phyloP scores from a whole-genome alignment of 2,113 vertebrate genomes.

The Pseudorasbora parva region DNA sequence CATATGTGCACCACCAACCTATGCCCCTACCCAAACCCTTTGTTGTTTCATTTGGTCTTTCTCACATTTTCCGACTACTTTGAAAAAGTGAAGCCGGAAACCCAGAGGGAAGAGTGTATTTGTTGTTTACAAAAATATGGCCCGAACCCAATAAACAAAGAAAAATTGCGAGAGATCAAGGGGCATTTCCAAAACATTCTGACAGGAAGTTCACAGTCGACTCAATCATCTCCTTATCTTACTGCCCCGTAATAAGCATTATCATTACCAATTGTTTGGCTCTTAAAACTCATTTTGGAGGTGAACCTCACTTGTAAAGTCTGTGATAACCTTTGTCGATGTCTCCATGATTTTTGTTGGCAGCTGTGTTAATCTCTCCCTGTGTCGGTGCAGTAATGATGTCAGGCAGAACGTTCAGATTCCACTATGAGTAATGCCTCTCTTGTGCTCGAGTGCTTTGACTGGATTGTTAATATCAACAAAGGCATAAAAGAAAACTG shows the following conservation, averaged over 20 bases:
- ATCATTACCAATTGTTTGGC: slow-evolving; percentile 46
- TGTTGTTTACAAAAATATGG: slow-evolving; percentile 42
- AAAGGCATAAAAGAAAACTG: slow-evolving; percentile 28
- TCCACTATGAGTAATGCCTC: slow-evolving; percentile 50
- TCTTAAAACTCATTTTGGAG: slow-evolving; percentile 35
- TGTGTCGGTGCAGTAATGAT: slow-evolving; percentile 56
- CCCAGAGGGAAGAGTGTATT: slow-evolving; percentile 1
- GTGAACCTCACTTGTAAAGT: slow-evolving; percentile 34
- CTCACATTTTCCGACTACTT: background rate
- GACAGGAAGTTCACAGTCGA: slow-evolving; percentile 26
- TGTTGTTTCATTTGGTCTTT: background rate
- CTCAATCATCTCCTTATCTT: slow-evolving; percentile 35
- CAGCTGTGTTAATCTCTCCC: slow-evolving; percentile 53
- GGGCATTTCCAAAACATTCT: background rate
- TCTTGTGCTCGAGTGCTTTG: slow-evolving; percentile 37
- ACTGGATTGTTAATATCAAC: slow-evolving; percentile 45
- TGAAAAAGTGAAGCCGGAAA: background rate
- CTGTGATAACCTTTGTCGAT: slow-evolving; percentile 59
- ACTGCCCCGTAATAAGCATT: slow-evolving; percentile 6
- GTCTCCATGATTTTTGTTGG: slow-evolving; percentile 62
- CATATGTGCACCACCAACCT: too few species aligned
- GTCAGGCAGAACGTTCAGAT: slow-evolving; percentile 52
- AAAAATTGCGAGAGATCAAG: slow-evolving; percentile 4
- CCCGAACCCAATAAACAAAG: slow-evolving; percentile 39
- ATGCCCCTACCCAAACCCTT: background rate